phyloP scores from a whole-genome alignment of 2,113 vertebrate genomes.

The Anguilla japonica region DNA sequence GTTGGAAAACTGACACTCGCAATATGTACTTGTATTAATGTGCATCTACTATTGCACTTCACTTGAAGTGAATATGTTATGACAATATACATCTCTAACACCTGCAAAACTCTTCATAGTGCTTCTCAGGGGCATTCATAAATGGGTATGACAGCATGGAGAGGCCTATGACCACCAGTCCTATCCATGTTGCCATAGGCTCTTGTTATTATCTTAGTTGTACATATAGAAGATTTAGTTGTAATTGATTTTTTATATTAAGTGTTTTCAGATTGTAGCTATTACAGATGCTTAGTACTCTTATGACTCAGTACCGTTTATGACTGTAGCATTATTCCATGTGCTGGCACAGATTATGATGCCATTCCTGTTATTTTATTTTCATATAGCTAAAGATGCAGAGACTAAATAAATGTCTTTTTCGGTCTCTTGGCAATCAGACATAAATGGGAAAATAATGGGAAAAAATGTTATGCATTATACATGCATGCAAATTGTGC shows the following conservation, averaged over 20 bases:
- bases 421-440: slow-evolving; percentile 9
- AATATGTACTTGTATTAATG: neutral
- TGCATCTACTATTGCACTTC: neutral
- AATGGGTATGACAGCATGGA: no score
- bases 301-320: neutral
- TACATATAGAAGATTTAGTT: no score
- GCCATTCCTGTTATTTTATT: neutral
- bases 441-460: slow-evolving; percentile 29
- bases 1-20: no score
- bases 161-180: no score
- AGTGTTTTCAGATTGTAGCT: no score
- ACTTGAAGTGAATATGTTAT: no score
- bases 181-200: no score
- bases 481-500: slow-evolving; percentile 70
- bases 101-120: no score
- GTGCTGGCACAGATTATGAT: neutral
- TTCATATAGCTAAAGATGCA: neutral
- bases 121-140: no score
- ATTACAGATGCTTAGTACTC: neutral
- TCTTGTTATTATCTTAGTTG: no score
- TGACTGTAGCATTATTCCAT: neutral
- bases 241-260: no score
- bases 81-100: no score
- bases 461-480: slow-evolving; percentile 57
- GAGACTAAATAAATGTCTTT: slow-evolving; percentile 10